Evolutionary conservation across 2,113 vertebrate genomes (phyloP), one percentile per base, ranked within the genome.

Genomic region (Rhipidura dahli): DNA sequence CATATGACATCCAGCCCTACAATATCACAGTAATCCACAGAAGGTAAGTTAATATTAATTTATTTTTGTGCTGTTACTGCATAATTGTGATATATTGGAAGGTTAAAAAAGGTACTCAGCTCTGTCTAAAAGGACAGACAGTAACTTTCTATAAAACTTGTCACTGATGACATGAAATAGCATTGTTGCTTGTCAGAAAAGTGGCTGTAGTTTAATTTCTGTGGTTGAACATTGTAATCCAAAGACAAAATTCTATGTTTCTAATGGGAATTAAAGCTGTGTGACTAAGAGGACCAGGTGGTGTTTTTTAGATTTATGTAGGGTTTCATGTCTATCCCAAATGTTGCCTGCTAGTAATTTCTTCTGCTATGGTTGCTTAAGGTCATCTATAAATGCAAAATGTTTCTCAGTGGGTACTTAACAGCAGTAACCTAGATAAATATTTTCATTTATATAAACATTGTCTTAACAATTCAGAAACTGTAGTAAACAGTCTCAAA

Each of bases 391-490:
- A 95, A 92, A 96, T 94, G 72, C 73, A 90, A 96, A 96, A 94
- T 70, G 30, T 90, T 94, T 91, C 79, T 89, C 90, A 95, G 54
- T 3, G 60, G 63, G 89, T 53, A 75, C 71, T 96, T 91, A 65
- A 96, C 92, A 96, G 84, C 94, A 92, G 80, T 96, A 97, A 95
- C 90, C 61, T 93, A 96, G 87, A 93, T 94, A 97, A 96, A 96
- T 83, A 95, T 93, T 97, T 97, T 96, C 53, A 83, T 87, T 97
- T 96, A 78, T 44, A 96, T 95, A 95, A 97, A 94, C 59, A 94
- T 23, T 90, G 82, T 70, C 54, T 95, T 90, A 96, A 94, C 61
- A 87, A 93, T 97, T 97, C 87, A 96, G 84, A 83, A 98, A 96
- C 75, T 94, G 87, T 88, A 92, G 93, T 88, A 94, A 97, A 96